Evolutionary conservation across 2,113 vertebrate genomes (phyloP).

Genomic region (Sinocyclocheilus anophthalmus): DNA sequence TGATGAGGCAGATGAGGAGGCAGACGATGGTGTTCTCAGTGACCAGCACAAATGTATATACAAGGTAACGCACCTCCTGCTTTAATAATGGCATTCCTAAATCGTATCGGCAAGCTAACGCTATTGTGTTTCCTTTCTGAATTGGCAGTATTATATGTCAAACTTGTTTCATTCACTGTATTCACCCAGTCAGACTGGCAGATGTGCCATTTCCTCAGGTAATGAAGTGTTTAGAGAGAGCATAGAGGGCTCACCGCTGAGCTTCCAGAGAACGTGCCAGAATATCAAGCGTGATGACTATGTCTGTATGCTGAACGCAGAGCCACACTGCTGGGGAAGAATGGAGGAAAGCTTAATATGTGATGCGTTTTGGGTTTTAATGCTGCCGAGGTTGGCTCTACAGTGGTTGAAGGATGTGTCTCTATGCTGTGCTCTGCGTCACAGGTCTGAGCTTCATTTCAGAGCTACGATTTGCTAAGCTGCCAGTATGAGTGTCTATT

Average conservation of each 20-base stretch:
- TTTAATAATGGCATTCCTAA: background rate
- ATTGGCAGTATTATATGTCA: background rate
- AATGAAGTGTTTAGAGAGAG: constrained; percentile 36
- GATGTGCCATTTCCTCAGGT: constrained; percentile 42
- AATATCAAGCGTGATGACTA: constrained; percentile 36
- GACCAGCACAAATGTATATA: constrained; percentile 99
- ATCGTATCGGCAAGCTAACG: background rate
- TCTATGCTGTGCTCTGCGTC: constrained; percentile 13
- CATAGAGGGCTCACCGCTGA: constrained; percentile 4
- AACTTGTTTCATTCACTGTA: background rate
- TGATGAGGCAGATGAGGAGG: constrained; percentile 70
- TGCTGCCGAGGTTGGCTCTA: background rate
- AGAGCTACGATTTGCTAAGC: background rate
- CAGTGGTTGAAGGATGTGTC: constrained; percentile 2
- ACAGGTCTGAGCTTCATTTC: background rate
- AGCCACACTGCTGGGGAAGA: background rate
- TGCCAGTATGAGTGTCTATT: background rate
- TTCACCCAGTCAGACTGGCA: constrained; percentile 17
- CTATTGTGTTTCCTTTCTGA: background rate
- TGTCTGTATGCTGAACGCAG: constrained; percentile 17
- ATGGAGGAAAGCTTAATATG: background rate
- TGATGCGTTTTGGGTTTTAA: background rate
- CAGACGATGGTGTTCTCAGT: constrained; percentile 84
- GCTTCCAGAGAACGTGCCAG: constrained; percentile 34
- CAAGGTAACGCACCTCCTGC: constrained; percentile 79